Conservation (phyloP, 2,113 vertebrate species). For the Chaetorhynchus papuensis region DNA sequence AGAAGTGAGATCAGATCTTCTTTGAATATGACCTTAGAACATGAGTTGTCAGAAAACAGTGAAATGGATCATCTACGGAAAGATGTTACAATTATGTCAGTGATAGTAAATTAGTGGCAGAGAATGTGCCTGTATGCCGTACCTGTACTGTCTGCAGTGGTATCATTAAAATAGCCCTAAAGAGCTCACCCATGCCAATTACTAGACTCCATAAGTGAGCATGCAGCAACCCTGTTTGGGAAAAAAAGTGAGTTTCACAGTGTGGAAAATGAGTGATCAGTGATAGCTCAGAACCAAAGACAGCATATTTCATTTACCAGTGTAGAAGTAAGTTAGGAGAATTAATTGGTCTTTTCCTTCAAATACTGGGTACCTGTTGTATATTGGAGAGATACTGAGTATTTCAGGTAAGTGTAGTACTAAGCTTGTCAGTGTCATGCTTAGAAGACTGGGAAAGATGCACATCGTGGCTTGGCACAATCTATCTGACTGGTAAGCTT, state of each 20-base stretch:
- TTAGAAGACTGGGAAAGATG: not conserved
- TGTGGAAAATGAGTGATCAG: not conserved
- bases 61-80: not conserved
- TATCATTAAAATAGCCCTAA: not conserved
- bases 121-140: not conserved
- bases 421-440: not conserved
- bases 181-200: not conserved
- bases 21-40: not conserved
- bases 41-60: not conserved
- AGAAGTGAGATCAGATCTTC: not conserved
- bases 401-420: not conserved
- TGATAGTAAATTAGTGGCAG: not conserved
- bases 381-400: not conserved
- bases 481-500: not conserved
- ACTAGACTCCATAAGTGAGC: not conserved
- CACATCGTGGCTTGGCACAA: fast-evolving
- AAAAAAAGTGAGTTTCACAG: not conserved
- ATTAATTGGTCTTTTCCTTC: not conserved
- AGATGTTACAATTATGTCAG: not conserved
- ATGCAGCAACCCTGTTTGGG: not conserved
- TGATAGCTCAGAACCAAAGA: not conserved
- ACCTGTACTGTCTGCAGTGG: too few relatives aligned
- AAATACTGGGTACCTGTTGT: not conserved
- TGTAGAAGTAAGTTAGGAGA: not conserved
- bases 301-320: not conserved